Base-by-base conservation (phyloP, 2,113 vertebrate species). In the Notothenia coriiceps region DNA sequence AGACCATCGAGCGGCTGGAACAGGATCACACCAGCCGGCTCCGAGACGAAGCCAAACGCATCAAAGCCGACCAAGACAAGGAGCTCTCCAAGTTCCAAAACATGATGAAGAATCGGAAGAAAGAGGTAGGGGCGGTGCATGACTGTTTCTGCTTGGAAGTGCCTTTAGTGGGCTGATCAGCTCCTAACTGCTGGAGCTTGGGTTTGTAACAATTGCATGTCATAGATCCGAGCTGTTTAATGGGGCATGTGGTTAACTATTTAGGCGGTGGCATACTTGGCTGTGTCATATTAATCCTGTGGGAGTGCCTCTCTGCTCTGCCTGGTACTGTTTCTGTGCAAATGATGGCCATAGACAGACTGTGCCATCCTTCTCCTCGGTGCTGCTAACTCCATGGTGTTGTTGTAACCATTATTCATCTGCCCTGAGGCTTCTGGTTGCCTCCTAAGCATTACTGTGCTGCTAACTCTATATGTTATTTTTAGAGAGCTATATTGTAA, bases 81-180 rank as follows among this genome's bases (percentile, higher is more conserved):
- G 98, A 99, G 83, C 93, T 99, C 43, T 97, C 97, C 75, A 99
- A 98, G 92, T 98, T 98, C 93, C 98, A 99, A 92, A 99, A 95
- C 84, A 95, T 98, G 93, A 84, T 98, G 82, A 99, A 98, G 93
- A 99, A 97, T 88, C 96, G 96, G 77, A 99, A 97, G 89, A 99
- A 99, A 79, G 98, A 99, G 97, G 98, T 99, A 95, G 80, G 29
- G n/a, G 35, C 12, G 40, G 4, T 57, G 83, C 85, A 82, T 77
- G 86, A 15, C 9, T 7, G 25, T 49, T 12, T 49, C 71, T 74
- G 57, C 40, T 33, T 60, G 73, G 54, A 40, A 3, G 54, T 12
- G 82, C 10, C 56, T 71, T 61, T 6, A 10, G 8, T 22, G 35
- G 22, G 46, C 35, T 79, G 20, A 29, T 67, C 47, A 49, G 25